Conservation (phyloP, 2,113 vertebrate species). For the Rhinopithecus roxellana region DNA sequence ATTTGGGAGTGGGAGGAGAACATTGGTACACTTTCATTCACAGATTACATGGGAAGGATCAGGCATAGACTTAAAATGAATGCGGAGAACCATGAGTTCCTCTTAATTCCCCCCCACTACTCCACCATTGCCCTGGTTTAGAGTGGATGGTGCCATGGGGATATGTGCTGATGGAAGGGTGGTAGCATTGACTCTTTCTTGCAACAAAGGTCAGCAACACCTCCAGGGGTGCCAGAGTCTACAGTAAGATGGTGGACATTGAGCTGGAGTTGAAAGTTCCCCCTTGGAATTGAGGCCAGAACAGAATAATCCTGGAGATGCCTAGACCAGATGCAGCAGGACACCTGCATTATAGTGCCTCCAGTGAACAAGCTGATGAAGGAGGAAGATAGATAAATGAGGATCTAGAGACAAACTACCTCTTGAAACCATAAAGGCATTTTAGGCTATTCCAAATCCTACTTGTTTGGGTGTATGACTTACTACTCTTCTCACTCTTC, state of each 20-base stretch:
- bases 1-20: background rate
- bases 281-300: background rate
- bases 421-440: background rate
- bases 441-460: background rate
- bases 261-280: background rate
- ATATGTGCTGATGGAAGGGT: background rate
- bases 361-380: background rate
- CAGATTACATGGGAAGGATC: background rate
- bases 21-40: background rate
- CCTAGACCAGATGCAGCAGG: background rate
- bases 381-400: background rate
- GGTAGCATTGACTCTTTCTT: background rate
- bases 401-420: background rate
- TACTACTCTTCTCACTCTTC: background rate
- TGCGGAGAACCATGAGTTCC: background rate
- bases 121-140: too few relatives aligned
- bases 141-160: background rate
- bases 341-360: background rate
- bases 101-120: background rate
- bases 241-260: background rate
- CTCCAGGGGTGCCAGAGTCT: background rate
- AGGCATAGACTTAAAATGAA: background rate
- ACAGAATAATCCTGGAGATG: background rate
- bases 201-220: background rate
- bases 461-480: background rate